Evolutionary conservation across 2,888 invertebrate genomes (phyloP).

Genomic region (Eumerus sabulonum): DNA sequence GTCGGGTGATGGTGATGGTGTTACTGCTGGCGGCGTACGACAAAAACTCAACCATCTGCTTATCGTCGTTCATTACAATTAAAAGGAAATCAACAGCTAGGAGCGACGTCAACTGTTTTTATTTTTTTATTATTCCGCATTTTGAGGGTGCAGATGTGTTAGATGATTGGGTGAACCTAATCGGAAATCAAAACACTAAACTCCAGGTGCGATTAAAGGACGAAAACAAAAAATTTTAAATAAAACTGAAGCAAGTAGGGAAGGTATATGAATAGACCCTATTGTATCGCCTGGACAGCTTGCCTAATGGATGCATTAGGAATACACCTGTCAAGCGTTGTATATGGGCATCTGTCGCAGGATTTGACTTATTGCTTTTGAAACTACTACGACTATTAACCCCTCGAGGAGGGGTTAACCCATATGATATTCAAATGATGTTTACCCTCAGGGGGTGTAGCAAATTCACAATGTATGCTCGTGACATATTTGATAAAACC

Average conservation of each 20-base stretch:
- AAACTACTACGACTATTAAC: too few relatives aligned
- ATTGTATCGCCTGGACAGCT: background rate
- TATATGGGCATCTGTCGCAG: too few relatives aligned
- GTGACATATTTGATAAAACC: too few relatives aligned
- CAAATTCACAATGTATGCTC: too few relatives aligned
- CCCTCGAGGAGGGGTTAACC: too few relatives aligned
- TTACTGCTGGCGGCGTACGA: slow-evolving; percentile 28
- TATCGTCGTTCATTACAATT: slow-evolving; percentile 36
- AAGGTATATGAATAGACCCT: slow-evolving; percentile 1
- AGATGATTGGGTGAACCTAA: slow-evolving; percentile 12
- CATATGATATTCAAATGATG: too few relatives aligned
- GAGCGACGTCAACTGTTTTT: slow-evolving; percentile 17
- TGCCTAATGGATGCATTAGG: too few relatives aligned
- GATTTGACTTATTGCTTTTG: background rate
- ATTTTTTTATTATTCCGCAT: background rate
- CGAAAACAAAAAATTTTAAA: background rate
- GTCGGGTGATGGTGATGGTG: background rate
- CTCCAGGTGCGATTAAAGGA: slow-evolving; percentile 24
- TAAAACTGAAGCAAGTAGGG: background rate
- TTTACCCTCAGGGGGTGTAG: too few relatives aligned
- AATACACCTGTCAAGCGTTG: background rate
- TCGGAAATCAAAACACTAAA: slow-evolving; percentile 48
- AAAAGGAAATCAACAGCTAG: slow-evolving; percentile 48
- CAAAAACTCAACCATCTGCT: slow-evolving; percentile 50
- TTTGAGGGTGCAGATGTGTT: slow-evolving; percentile 10